phyloP scores from a whole-genome alignment of 2,888 invertebrate genomes.

The Bursaphelenchus okinawaensis region DNA sequence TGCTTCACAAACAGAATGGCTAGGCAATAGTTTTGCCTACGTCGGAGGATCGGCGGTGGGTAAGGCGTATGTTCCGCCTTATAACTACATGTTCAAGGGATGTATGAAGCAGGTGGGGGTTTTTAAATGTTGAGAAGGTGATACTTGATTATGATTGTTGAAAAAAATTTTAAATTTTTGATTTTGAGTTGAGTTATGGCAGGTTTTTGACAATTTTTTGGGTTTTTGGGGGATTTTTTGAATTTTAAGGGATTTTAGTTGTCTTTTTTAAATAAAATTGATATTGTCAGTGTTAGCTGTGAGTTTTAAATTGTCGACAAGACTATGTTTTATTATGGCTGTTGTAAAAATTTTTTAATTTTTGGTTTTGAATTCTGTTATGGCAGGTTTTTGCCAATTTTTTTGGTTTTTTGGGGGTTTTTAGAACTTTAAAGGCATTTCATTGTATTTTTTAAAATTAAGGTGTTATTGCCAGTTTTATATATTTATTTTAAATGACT shows the following conservation, averaged over 20 bases:
- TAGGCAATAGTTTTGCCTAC: conserved; percentile 48
- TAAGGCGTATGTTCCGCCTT: conserved; percentile 23
- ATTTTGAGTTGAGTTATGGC: not conserved
- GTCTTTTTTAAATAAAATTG: too few relatives aligned
- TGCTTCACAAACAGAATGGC: conserved; percentile 47
- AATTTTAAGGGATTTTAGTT: too few relatives aligned
- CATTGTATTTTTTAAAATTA: not conserved
- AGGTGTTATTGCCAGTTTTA: too few relatives aligned
- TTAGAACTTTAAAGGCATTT: too few relatives aligned
- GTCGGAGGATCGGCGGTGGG: conserved; percentile 39
- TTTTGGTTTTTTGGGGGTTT: too few relatives aligned
- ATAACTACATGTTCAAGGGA: conserved; percentile 42
- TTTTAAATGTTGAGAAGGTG: not conserved
- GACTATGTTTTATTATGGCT: too few relatives aligned
- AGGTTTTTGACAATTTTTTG: too few relatives aligned
- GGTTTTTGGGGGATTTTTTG: too few relatives aligned
- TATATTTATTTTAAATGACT: too few relatives aligned
- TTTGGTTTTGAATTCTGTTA: not conserved
- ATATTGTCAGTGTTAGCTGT: too few relatives aligned
- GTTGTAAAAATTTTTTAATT: not conserved
- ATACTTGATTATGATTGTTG: too few relatives aligned
- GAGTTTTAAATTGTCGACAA: not conserved
- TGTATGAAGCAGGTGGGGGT: conserved; percentile 55
- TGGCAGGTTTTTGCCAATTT: too few relatives aligned
- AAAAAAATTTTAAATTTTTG: not conserved